These are phyloP conservation scores for Gobionotothen gibberifrons DNA, from an alignment of 2,797 vertebrate species.

Conservation along the genomic window DNA sequence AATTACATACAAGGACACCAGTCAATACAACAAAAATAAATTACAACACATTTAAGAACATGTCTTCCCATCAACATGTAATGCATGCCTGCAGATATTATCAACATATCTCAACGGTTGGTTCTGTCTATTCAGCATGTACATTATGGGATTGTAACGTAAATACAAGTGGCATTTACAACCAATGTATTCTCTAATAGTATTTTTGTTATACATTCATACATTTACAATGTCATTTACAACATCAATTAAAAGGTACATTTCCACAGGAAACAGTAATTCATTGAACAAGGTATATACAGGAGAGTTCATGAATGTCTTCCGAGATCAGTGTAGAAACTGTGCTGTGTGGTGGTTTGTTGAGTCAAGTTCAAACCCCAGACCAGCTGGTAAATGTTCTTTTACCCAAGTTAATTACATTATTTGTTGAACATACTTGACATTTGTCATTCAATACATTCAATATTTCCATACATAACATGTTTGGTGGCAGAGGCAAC, in stretches of 20 bases:
- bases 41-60: conserved; percentile 5
- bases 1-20: conserved; percentile 26
- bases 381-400: conserved; percentile 60
- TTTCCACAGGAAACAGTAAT: conserved; percentile 35
- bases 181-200: background rate
- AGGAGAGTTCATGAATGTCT: conserved; percentile 20
- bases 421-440: conserved; percentile 16
- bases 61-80: background rate
- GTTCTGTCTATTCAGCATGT: background rate
- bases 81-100: background rate
- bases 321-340: conserved; percentile 41
- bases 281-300: conserved; percentile 29
- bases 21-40: conserved; percentile 35
- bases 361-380: conserved; percentile 30
- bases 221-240: conserved; percentile 18
- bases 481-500: conserved; percentile 15
- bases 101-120: background rate
- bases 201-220: conserved; percentile 29
- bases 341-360: background rate
- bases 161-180: conserved; percentile 31
- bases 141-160: background rate
- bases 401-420: conserved; percentile 20
- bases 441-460: conserved; percentile 47
- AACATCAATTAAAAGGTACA: conserved; percentile 9
- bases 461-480: conserved; percentile 10